Conservation (phyloP, 2,113 vertebrate genomes). For the Rhynchomys soricoides region DNA sequence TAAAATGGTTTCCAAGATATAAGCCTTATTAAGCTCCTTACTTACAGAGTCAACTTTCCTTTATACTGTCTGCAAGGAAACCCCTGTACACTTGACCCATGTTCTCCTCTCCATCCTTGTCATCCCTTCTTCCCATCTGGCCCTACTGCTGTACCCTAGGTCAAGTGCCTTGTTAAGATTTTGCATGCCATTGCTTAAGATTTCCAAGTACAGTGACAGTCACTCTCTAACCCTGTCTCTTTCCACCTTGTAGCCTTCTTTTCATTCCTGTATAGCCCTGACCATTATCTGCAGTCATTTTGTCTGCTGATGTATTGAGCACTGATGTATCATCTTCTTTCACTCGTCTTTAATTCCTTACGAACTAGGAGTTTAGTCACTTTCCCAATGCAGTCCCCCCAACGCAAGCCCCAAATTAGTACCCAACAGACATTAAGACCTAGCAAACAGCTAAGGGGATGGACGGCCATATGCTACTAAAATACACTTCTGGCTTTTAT, state of each 20-base stretch:
- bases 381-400: neutral
- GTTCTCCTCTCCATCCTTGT: neutral
- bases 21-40: neutral
- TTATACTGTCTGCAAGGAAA: neutral
- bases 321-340: neutral
- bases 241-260: neutral
- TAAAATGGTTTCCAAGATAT: neutral
- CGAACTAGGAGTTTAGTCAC: neutral
- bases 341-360: neutral
- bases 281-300: neutral
- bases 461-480: neutral
- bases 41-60: neutral
- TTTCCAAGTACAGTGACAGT: neutral
- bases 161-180: too few species aligned
- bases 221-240: neutral
- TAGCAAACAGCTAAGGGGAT: neutral
- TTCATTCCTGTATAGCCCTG: neutral
- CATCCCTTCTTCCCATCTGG: too few species aligned
- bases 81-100: rapidly evolving
- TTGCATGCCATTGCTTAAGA: neutral
- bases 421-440: neutral
- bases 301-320: neutral
- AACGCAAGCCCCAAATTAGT: neutral
- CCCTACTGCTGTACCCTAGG: neutral
- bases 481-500: neutral